Evolutionary conservation across 53 echinoderm and acorn worm genomes (phyloP).

Genomic region (Hippasteria phrygiana): DNA sequence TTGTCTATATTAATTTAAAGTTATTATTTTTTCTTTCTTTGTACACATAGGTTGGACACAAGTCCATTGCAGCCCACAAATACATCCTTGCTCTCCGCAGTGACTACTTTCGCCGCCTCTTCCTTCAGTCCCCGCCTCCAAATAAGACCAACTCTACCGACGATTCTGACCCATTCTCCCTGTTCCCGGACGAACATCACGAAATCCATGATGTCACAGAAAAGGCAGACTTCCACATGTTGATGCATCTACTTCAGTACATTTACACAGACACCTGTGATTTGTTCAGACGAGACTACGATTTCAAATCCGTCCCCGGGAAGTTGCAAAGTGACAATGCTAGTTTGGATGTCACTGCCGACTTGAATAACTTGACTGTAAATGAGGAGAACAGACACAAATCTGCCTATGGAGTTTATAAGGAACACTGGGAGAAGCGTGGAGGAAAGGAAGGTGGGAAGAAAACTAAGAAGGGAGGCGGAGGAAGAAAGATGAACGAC

Average conservation of each 20-base stretch:
- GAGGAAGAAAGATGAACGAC: constrained; percentile 9
- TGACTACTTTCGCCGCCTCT: constrained; percentile 84
- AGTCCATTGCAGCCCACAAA: constrained; percentile 82
- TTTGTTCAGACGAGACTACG: constrained; percentile 63
- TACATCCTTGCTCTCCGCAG: constrained; percentile 84
- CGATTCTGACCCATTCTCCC: background rate
- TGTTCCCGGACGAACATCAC: constrained; percentile 22
- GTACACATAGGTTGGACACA: constrained; percentile 64
- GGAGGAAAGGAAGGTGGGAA: constrained; percentile 69
- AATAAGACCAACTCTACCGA: background rate
- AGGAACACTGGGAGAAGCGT: constrained; percentile 60
- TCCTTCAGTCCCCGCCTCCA: constrained; percentile 38
- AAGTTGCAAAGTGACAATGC: background rate
- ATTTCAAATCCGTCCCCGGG: constrained; percentile 2
- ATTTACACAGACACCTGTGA: constrained; percentile 92
- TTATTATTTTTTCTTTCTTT: background rate
- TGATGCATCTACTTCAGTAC: constrained; percentile 77
- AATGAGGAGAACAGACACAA: constrained; percentile 70
- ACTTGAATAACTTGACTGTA: constrained; percentile 59
- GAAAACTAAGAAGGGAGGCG: constrained; percentile 63
- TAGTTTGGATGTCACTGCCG: constrained; percentile 12
- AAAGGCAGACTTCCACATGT: constrained; percentile 59
- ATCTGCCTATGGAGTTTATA: constrained; percentile 76
- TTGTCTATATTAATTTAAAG: background rate
- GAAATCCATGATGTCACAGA: constrained; percentile 71